Conservation (phyloP, 92 coral and sea anemone genomes). For the Epizoanthus stellaris region DNA sequence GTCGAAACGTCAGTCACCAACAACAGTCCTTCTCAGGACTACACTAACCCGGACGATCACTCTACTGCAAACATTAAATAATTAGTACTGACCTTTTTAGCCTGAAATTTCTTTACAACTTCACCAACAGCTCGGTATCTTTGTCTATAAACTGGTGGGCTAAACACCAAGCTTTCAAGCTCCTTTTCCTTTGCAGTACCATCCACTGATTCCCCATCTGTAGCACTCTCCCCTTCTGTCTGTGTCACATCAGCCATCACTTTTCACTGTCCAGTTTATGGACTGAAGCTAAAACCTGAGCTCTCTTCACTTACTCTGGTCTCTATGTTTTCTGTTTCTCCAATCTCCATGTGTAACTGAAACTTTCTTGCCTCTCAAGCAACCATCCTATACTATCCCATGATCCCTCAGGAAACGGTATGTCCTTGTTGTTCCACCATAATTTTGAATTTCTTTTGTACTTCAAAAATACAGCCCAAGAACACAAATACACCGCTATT, state of each 20-base stretch:
- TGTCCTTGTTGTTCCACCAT: background rate
- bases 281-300: too few relatives aligned
- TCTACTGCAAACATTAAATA: too few relatives aligned
- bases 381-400: background rate
- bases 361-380: background rate
- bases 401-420: background rate
- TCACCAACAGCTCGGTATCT: constrained; percentile 83
- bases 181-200: constrained; percentile 54
- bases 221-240: background rate
- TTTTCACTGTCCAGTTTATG: too few relatives aligned
- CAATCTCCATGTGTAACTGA: too few relatives aligned
- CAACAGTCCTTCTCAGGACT: too few relatives aligned
- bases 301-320: too few relatives aligned
- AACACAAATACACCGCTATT: too few relatives aligned
- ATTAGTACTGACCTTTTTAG: constrained; percentile 74
- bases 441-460: background rate
- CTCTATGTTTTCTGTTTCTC: too few relatives aligned
- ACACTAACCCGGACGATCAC: too few relatives aligned
- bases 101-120: constrained; percentile 75
- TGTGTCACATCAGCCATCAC: background rate
- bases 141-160: constrained; percentile 97
- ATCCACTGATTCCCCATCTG: background rate
- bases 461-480: too few relatives aligned
- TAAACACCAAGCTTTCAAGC: constrained; percentile 50
- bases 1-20: too few relatives aligned